A percentile compares a stretch with the other conserved stretches of the same genome.
These are phyloP conservation scores for Goniozus legneri DNA, from an alignment of 1,140 invertebrate genomes.

Conservation along the genomic window DNA sequence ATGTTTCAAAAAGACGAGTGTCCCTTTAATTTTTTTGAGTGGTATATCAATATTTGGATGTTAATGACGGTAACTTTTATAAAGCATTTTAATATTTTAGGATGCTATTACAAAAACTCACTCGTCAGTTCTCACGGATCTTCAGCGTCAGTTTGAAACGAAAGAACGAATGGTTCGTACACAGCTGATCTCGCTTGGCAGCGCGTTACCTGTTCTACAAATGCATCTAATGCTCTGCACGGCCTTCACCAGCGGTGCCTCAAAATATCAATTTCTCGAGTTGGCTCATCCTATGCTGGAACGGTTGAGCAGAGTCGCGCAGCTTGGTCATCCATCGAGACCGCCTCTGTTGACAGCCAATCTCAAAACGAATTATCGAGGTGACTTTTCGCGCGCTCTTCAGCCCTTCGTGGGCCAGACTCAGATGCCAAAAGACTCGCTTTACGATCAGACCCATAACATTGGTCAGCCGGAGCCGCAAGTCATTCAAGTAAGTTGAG, in stretches of 20 bases:
- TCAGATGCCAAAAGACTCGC: conserved; percentile 33
- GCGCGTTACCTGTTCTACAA: conserved; percentile 64
- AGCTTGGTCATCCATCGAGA: conserved; percentile 65
- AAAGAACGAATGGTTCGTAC: conserved; percentile 64
- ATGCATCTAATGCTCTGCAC: conserved; percentile 66
- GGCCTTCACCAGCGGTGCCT: conserved; percentile 64
- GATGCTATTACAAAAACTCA: conserved; percentile 67
- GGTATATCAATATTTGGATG: too few species aligned
- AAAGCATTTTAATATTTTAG: too few species aligned
- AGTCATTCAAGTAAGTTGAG: conserved; percentile 35
- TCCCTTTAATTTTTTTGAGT: too few species aligned
- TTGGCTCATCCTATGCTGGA: conserved; percentile 66
- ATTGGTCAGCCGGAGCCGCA: conserved; percentile 35
- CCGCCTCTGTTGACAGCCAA: conserved; percentile 44
- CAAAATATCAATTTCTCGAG: conserved; percentile 71
- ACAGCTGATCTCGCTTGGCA: conserved; percentile 59
- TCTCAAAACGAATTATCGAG: conserved; percentile 62
- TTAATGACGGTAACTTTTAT: too few species aligned
- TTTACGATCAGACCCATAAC: conserved; percentile 40
- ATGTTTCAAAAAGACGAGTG: too few species aligned
- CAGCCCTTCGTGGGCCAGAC: conserved; percentile 60
- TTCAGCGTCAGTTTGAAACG: conserved; percentile 66
- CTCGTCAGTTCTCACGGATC: conserved; percentile 60
- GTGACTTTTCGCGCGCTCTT: conserved; percentile 62
- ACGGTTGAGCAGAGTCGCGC: conserved; percentile 61